Conservation (phyloP, 1,140 invertebrate genomes). For the Trichoplusia ni region DNA sequence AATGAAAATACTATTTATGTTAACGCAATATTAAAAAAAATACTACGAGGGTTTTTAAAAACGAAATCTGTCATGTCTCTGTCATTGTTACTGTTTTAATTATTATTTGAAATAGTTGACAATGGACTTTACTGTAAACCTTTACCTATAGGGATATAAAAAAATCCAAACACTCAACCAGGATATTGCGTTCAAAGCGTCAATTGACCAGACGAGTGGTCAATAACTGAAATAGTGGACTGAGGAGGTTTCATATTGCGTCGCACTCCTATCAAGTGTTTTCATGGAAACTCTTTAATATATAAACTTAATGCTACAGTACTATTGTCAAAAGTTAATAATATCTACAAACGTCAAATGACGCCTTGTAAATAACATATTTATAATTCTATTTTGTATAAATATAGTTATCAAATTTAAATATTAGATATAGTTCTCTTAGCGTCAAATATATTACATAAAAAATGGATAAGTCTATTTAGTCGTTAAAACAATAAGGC, state of each 20-base stretch:
- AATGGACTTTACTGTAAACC: neutral
- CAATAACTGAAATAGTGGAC: conserved; percentile 69
- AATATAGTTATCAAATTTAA: no score
- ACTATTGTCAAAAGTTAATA: neutral
- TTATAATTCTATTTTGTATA: no score
- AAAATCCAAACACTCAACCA: conserved; percentile 35
- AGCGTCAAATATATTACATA: no score
- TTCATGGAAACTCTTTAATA: neutral
- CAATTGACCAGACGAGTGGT: conserved; percentile 66
- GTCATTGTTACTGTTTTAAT: neutral
- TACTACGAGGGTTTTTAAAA: no score
- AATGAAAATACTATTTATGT: no score
- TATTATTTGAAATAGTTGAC: neutral
- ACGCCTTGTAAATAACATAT: no score
- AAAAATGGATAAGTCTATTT: no score
- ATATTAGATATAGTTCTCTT: no score
- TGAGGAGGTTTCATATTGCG: conserved; percentile 62
- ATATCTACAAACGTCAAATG: no score
- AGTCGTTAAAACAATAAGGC: no score
- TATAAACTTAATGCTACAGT: neutral
- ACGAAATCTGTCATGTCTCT: no score
- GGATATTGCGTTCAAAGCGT: conserved; percentile 70
- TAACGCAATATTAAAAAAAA: no score
- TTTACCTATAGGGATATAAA: conserved; percentile 9
- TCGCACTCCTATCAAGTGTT: conserved; percentile 23